Percentiles rank a stretch among this genome's conserved stretches.
Conservation (phyloP, 2,113 vertebrate genomes). For the Leptosomus discolor region DNA sequence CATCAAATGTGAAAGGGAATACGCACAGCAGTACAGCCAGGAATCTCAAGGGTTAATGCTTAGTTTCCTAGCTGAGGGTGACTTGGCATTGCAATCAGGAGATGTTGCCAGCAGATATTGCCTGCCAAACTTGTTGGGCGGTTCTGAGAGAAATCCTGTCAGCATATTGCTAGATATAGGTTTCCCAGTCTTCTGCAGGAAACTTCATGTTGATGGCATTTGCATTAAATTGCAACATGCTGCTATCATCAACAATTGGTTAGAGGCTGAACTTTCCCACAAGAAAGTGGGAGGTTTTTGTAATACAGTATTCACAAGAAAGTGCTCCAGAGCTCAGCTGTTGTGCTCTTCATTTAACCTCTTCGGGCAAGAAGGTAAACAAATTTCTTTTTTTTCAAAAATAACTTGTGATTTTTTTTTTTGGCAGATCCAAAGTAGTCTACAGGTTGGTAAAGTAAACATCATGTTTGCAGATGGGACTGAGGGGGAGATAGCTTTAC, state of each 20-base stretch:
- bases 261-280: conserved; percentile 20
- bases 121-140: not conserved
- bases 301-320: not conserved
- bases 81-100: not conserved
- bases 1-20: not conserved
- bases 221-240: not conserved
- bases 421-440: not conserved
- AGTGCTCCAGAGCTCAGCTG: conserved; percentile 10
- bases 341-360: conserved; percentile 26
- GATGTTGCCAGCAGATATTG: not conserved
- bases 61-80: not conserved
- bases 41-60: not conserved
- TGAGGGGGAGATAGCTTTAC: not conserved
- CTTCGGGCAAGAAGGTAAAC: conserved; percentile 54
- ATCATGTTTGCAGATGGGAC: not conserved
- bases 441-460: not conserved
- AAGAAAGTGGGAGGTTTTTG: not conserved
- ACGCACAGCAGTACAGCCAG: not conserved
- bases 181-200: not conserved
- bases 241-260: not conserved
- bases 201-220: not conserved
- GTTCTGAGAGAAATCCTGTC: not conserved
- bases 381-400: not conserved
- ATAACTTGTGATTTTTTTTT: not conserved
- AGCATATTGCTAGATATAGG: not conserved